Percentiles rank a stretch among this genome's conserved stretches.
Evolutionary conservation across 2,888 invertebrate genomes (phyloP).

Genomic region (Onthophagus sagittarius): DNA sequence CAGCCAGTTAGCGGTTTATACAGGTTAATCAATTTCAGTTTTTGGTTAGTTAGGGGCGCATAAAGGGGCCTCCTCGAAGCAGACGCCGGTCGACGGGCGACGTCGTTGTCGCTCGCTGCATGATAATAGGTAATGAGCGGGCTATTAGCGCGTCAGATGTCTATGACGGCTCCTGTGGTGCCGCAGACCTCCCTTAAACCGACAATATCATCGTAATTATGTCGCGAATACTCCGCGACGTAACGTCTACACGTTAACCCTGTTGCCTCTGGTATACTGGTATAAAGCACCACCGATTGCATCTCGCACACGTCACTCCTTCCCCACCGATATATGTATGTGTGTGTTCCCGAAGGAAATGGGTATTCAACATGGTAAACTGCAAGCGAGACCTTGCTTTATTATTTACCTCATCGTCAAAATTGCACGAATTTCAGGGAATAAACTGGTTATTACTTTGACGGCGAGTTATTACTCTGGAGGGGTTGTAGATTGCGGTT

Average conservation of each 20-base stretch:
- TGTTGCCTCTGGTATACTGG: background rate
- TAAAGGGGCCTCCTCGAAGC: constrained; percentile 36
- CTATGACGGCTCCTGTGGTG: constrained; percentile 40
- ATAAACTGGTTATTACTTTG: background rate
- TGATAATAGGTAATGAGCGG: constrained; percentile 46
- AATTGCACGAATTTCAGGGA: background rate
- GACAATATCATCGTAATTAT: constrained; percentile 31
- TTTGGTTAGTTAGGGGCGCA: constrained; percentile 43
- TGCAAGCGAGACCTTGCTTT: constrained; percentile 4
- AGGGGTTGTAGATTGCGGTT: background rate
- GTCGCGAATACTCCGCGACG: constrained; percentile 1
- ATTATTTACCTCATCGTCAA: background rate
- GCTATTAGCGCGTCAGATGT: constrained; percentile 44
- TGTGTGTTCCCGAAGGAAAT: background rate
- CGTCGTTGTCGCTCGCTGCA: constrained; percentile 29
- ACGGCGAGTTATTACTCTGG: background rate
- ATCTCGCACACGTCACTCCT: too few species aligned
- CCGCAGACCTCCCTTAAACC: constrained; percentile 32
- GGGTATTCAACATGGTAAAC: background rate
- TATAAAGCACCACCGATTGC: background rate
- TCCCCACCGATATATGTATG: background rate
- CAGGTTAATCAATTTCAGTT: constrained; percentile 45
- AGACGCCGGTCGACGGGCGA: constrained; percentile 33
- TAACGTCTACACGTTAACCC: background rate
- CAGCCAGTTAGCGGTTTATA: constrained; percentile 43